phyloP scores from a whole-genome alignment of 2,888 invertebrate species.

The Orthonychiurus folsomi region DNA sequence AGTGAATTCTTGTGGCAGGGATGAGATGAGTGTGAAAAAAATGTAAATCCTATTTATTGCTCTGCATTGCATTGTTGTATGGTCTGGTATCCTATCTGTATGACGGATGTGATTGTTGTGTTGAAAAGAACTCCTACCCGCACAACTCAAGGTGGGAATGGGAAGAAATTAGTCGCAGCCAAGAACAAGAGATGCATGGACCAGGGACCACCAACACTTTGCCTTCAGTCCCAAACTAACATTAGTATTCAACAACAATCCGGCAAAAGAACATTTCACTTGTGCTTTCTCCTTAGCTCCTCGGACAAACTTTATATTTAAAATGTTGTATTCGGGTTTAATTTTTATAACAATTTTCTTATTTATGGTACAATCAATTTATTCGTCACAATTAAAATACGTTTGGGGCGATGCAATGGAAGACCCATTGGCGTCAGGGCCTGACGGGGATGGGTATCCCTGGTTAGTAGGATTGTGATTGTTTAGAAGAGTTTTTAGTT shows the following conservation, averaged over 20 bases:
- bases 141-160: constrained; percentile 1
- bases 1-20: neutral
- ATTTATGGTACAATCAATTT: neutral
- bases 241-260: neutral
- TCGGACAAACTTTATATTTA: neutral
- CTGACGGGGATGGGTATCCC: constrained; percentile 73
- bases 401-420: constrained; percentile 78
- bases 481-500: neutral
- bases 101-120: neutral
- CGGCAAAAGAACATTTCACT: neutral
- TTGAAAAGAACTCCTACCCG: neutral
- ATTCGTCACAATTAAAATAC: constrained; percentile 57
- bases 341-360: neutral
- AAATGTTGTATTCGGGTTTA: neutral
- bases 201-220: too few species aligned
- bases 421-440: constrained; percentile 66
- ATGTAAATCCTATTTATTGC: neutral
- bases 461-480: constrained; percentile 49
- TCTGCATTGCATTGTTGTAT: neutral
- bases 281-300: neutral
- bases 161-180: neutral
- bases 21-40: too few species aligned
- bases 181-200: neutral
- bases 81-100: neutral
- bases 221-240: neutral